Evolutionary conservation across 2,113 vertebrate species (phyloP).

Genomic region (Nanger granti): DNA sequence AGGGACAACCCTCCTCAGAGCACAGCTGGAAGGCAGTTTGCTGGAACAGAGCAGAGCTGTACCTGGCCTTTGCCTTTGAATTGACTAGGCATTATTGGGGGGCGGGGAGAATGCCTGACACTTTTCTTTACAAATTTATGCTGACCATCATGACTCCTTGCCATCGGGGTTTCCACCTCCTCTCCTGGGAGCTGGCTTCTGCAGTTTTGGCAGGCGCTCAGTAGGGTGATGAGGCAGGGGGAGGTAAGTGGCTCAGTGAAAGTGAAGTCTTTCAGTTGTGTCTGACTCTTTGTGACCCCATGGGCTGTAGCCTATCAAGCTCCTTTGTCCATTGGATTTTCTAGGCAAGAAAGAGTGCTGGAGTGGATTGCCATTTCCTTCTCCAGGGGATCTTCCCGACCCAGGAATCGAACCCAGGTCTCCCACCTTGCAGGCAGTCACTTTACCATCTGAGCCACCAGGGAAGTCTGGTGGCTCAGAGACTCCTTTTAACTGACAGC

Average conservation of each 20-base stretch:
- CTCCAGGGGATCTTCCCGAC: no score
- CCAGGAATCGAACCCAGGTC: no score
- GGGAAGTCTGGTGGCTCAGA: neutral
- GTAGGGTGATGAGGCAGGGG: neutral
- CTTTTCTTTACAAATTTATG: neutral
- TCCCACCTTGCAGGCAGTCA: no score
- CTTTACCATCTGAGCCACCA: no score
- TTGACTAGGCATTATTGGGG: neutral
- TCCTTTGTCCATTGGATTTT: no score
- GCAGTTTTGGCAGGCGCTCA: neutral
- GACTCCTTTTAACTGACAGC: neutral
- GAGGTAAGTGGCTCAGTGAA: neutral
- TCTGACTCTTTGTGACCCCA: no score
- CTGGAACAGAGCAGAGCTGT: neutral
- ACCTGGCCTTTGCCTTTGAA: neutral
- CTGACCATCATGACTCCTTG: neutral
- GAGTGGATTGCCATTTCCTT: no score
- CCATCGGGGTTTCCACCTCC: neutral
- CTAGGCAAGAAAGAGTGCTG: no score
- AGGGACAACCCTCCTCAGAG: neutral
- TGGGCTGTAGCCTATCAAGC: no score
- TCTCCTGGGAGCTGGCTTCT: neutral
- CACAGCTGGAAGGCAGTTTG: neutral
- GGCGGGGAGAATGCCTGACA: fast-evolving
- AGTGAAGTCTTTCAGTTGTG: no score